These are phyloP conservation scores for Platyscapa corneri DNA, from an alignment of 1,140 invertebrate species.

Conservation along the genomic window DNA sequence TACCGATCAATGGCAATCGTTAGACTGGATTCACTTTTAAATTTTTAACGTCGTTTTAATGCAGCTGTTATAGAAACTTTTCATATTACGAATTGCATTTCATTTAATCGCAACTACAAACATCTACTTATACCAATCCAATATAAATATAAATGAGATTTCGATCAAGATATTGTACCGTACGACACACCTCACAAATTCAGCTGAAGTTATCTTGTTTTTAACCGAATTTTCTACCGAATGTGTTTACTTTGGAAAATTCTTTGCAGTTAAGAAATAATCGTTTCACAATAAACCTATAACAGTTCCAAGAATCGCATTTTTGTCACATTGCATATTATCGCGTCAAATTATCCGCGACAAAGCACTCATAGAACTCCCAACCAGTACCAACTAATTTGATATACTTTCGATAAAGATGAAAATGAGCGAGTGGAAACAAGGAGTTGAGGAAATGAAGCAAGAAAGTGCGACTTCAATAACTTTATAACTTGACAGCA, in stretches of 20 bases:
- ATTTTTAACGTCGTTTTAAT: background rate
- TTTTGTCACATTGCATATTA: background rate
- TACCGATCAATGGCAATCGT: background rate
- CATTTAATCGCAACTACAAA: too few species aligned
- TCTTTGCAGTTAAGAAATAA: too few species aligned
- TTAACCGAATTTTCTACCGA: too few species aligned
- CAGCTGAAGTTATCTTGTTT: background rate
- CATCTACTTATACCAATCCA: background rate
- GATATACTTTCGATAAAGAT: background rate
- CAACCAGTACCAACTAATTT: background rate
- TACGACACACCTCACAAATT: background rate
- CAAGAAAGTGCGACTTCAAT: slow-evolving; percentile 24
- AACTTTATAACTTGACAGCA: slow-evolving; percentile 62
- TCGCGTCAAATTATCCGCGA: background rate
- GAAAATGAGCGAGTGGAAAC: background rate
- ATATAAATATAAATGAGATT: background rate
- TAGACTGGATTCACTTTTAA: background rate
- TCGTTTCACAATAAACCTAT: too few species aligned
- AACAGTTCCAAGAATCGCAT: too few species aligned
- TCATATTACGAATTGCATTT: too few species aligned
- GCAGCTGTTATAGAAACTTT: background rate
- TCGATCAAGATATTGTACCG: background rate
- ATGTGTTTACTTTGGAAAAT: too few species aligned
- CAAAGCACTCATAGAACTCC: background rate
- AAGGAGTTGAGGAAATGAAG: background rate